A percentile compares a stretch with the other conserved stretches of the same genome.
These are phyloP conservation scores for Leptosomus discolor DNA, from an alignment of 2,113 vertebrate genomes.

Conservation along the genomic window DNA sequence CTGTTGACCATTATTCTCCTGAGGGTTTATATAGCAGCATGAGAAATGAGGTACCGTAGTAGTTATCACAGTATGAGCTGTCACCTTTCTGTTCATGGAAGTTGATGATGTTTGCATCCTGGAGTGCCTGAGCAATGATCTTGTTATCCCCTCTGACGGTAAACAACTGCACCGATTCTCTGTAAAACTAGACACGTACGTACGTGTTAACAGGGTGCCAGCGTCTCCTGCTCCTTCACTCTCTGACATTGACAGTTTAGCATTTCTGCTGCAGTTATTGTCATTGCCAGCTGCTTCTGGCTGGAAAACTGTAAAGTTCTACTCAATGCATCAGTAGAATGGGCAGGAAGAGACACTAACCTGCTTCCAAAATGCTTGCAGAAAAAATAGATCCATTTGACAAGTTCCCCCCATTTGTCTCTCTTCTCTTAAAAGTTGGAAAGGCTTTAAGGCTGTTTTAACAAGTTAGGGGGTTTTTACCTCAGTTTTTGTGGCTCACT, in stretches of 20 bases:
- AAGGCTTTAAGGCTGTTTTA: background rate
- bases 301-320: background rate
- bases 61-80: slow-evolving; percentile 19
- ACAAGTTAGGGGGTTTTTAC: rapidly evolving
- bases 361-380: background rate
- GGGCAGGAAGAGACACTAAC: background rate
- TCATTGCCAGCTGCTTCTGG: background rate
- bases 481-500: background rate
- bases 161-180: background rate
- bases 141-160: background rate
- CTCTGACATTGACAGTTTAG: background rate
- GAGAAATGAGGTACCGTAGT: background rate
- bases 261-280: background rate
- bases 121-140: background rate
- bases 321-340: background rate
- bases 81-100: background rate
- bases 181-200: background rate
- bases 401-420: background rate
- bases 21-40: background rate
- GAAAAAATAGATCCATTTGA: background rate
- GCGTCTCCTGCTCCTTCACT: background rate
- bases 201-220: background rate
- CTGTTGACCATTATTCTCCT: background rate
- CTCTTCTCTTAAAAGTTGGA: background rate
- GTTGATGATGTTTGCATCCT: background rate